Base-by-base conservation (phyloP, 1,140 invertebrate species). In the Paracyclopina nana region DNA sequence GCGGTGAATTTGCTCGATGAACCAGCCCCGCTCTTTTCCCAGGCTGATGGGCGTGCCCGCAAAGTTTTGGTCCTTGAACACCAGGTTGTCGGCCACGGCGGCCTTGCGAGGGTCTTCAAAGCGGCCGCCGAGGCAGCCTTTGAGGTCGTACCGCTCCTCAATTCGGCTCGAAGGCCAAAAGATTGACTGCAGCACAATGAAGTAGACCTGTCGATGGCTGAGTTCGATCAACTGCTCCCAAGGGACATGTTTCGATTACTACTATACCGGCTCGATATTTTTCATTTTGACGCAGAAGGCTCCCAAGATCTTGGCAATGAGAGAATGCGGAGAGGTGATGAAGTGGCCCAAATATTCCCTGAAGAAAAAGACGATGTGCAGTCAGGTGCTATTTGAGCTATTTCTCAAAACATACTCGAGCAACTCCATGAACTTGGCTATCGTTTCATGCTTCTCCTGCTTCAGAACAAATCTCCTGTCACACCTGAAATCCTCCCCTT, bases 151-250 rank as follows among this genome's bases (percentile, higher is more conserved):
- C 5, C 28, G 25, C 22, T 27, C 20, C n/a, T 29, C 16, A 26
- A 48, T 25, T 29, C 45, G 20, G n/a, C 18, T 48, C 3, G 22
- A 22, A 6, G 45, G 45, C 45, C 45, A 48, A 48, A 48, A 48
- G n/a, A 48, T 30, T 24, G 45, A 48, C 30, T 48, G 45, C 45
- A 48, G 27, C 20, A 48, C 25, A 28, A 48, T 48, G 25, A 48
- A 48, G 30, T 48, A 28, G 14, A 48, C 45, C 45, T 48, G 28
- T 26, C 4, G 5, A 48, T 11, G 4, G 27, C n/a, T 14, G 12
- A 12, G 18, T 3, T 2, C 24, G n/a, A 14, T 48, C 18, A 2
- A 4, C 18, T 16, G 16, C 16, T 8, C 8, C 9, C 16, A 8
- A 18, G 20, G 16, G 8, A 18, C n/a, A 43, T 9, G 8, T 8